Conservation (phyloP, 2,113 vertebrate species). For the Pelecanoides urinatrix region DNA sequence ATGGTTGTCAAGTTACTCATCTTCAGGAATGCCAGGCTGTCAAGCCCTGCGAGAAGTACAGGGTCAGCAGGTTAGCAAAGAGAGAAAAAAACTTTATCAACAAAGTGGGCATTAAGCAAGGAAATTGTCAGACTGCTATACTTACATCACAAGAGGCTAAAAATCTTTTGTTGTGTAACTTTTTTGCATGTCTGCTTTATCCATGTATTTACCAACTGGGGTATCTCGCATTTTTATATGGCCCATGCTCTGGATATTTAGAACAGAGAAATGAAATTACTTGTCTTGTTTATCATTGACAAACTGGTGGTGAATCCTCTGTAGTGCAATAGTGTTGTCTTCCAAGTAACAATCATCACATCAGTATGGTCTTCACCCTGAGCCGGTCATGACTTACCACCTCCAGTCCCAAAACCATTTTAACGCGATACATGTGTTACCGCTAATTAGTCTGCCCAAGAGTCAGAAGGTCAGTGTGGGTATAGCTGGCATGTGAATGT, state of each 20-base stretch:
- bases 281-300: background rate
- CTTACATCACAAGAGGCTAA: background rate
- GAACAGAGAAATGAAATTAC: background rate
- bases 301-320: background rate
- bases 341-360: background rate
- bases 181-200: background rate
- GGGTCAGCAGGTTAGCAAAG: background rate
- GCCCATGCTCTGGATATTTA: background rate
- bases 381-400: background rate
- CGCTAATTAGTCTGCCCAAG: background rate
- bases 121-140: background rate
- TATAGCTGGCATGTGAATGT: background rate
- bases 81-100: background rate
- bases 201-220: background rate
- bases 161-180: background rate
- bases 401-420: background rate
- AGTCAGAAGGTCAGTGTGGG: background rate
- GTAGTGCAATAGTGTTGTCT: background rate
- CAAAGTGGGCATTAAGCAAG: background rate
- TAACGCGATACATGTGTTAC: background rate
- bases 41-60: background rate
- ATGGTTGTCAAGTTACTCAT: background rate
- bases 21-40: background rate
- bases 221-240: background rate
- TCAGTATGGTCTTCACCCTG: background rate